Percentiles rank a stretch among this genome's conserved stretches.
These are phyloP conservation scores for Drosophila affinis DNA, from an alignment of 2,888 invertebrate genomes.

Conservation along the genomic window DNA sequence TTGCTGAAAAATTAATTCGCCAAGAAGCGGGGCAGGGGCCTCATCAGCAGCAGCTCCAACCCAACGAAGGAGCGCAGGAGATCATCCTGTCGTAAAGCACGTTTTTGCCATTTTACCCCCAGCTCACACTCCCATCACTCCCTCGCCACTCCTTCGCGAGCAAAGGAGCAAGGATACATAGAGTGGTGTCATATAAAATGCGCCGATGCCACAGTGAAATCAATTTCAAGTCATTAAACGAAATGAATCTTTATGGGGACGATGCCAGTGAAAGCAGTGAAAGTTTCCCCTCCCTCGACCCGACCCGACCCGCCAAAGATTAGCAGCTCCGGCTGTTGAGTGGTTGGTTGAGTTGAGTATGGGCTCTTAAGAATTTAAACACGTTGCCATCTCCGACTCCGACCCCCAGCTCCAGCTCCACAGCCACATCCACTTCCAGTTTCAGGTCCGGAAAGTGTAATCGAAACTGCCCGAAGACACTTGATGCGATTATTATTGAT, in stretches of 20 bases:
- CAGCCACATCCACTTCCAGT: not conserved
- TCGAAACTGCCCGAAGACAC: conserved; percentile 35
- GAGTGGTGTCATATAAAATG: conserved; percentile 63
- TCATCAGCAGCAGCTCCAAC: conserved; percentile 23
- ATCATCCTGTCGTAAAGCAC: conserved; percentile 71
- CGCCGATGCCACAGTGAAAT: conserved; percentile 74
- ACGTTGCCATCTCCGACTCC: conserved; percentile 29
- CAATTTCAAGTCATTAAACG: conserved; percentile 81
- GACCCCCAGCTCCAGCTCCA: not conserved
- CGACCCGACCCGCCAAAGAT: conserved; percentile 29
- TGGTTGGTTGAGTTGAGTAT: conserved; percentile 22
- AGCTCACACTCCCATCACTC: not conserved
- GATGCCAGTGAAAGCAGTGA: conserved; percentile 51
- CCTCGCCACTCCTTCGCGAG: not conserved
- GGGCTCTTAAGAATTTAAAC: conserved; percentile 53
- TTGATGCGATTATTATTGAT: conserved; percentile 74
- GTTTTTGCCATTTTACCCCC: conserved; percentile 72
- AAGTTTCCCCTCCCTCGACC: conserved; percentile 11
- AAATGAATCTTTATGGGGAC: conserved; percentile 78
- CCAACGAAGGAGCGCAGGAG: conserved; percentile 52
- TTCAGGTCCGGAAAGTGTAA: conserved; percentile 30
- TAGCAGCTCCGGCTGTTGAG: conserved; percentile 40
- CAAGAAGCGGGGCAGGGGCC: conserved; percentile 36
- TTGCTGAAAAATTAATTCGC: conserved; percentile 74
- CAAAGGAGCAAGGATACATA: conserved; percentile 13